These are phyloP conservation scores for Odiellus spinosus DNA, from an alignment of 2,888 invertebrate species.

Conservation along the genomic window DNA sequence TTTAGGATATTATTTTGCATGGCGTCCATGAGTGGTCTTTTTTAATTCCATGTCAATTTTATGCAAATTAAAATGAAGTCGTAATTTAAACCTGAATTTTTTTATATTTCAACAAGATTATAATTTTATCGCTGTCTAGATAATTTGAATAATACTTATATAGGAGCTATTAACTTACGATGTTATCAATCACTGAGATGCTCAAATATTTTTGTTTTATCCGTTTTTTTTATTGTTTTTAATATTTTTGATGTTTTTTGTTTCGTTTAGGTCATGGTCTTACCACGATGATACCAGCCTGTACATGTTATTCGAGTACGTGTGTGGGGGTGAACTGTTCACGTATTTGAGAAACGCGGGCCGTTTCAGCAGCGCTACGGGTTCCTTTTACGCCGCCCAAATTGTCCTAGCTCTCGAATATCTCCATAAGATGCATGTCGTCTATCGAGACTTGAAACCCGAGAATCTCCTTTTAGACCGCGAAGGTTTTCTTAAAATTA, in stretches of 20 bases:
- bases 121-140: no score
- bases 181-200: no score
- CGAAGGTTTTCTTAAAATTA: constrained; percentile 90
- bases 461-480: constrained; percentile 83
- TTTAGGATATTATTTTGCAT: no score
- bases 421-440: constrained; percentile 71
- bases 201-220: no score
- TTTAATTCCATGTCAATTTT: no score
- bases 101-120: no score
- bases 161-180: no score
- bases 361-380: constrained; percentile 55
- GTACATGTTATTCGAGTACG: constrained; percentile 94
- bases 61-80: no score
- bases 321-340: constrained; percentile 91
- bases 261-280: constrained; percentile 62
- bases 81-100: no score
- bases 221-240: neutral
- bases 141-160: neutral
- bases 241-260: constrained; percentile 14
- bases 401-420: constrained; percentile 87
- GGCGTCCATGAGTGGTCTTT: no score
- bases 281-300: constrained; percentile 76
- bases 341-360: constrained; percentile 85
- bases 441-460: constrained; percentile 66
- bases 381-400: constrained; percentile 86